Evolutionary conservation across 2,888 invertebrate species (phyloP).

Genomic region (Tigriopus californicus): DNA sequence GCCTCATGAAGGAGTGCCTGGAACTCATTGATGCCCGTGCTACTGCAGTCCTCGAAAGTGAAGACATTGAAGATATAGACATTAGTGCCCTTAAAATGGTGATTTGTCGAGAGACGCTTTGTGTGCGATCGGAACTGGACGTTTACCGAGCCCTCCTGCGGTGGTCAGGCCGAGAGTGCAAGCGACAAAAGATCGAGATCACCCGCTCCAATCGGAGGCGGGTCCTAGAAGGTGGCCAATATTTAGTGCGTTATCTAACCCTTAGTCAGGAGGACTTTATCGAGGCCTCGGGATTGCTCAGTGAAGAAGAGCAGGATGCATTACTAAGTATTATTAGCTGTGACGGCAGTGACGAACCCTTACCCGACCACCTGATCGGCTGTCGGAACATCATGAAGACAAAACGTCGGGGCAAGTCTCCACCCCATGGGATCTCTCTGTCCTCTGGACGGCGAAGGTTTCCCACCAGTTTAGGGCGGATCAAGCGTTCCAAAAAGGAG

Average conservation of each 20-base stretch:
- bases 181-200: background rate
- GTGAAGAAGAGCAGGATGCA: background rate
- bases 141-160: background rate
- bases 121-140: background rate
- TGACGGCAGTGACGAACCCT: background rate
- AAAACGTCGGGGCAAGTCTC: background rate
- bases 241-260: background rate
- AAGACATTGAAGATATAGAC: conserved; percentile 7
- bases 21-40: conserved; percentile 3
- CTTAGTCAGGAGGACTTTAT: background rate
- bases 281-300: background rate
- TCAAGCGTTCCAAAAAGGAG: background rate
- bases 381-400: background rate
- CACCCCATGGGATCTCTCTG: background rate
- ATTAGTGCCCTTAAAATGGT: conserved; percentile 6
- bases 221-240: conserved; percentile 3
- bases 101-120: conserved; percentile 1
- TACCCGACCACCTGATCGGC: background rate
- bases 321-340: background rate
- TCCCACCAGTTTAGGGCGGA: background rate
- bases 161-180: conserved; percentile 12
- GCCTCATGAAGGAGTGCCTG: background rate
- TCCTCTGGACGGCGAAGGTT: background rate
- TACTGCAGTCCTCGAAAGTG: background rate
- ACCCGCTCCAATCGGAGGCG: background rate